These are phyloP conservation scores for Drosophila ezoana DNA, from an alignment of 2,888 invertebrate species.

Conservation along the genomic window DNA sequence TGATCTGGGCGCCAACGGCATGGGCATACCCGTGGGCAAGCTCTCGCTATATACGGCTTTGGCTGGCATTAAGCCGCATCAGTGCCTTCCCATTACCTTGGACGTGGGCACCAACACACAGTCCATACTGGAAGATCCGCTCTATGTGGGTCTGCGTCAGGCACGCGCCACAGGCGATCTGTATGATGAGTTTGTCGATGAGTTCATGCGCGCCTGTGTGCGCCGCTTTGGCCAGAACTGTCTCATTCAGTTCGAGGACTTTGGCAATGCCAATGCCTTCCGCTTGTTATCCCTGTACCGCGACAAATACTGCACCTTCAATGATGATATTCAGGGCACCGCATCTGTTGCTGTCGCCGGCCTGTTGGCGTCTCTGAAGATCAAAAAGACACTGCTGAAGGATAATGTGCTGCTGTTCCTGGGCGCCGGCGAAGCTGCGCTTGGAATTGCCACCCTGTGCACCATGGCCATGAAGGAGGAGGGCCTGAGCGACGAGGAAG, in stretches of 20 bases:
- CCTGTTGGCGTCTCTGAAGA: slow-evolving; percentile 92
- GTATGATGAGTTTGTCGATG: slow-evolving; percentile 97
- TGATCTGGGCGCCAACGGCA: slow-evolving; percentile 98
- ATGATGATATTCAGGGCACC: slow-evolving; percentile 99
- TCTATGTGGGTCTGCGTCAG: slow-evolving; percentile 97
- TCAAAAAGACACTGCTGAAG: slow-evolving; percentile 92
- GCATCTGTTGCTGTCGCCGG: slow-evolving; percentile 98
- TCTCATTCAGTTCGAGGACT: slow-evolving; percentile 98
- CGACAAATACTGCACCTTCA: slow-evolving; percentile 96
- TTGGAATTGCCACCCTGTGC: slow-evolving; percentile 97
- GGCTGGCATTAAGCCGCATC: slow-evolving; percentile 97
- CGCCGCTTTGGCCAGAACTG: slow-evolving; percentile 93
- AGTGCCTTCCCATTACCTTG: slow-evolving; percentile 96
- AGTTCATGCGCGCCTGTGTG: slow-evolving; percentile 97
- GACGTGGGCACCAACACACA: slow-evolving; percentile 97
- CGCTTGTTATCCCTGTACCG: slow-evolving; percentile 95
- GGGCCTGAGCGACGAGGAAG: slow-evolving; percentile 91
- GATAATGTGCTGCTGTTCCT: slow-evolving; percentile 96
- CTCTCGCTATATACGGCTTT: slow-evolving; percentile 98
- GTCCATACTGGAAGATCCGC: slow-evolving; percentile 94
- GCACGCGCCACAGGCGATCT: slow-evolving; percentile 91
- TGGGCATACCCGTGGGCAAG: slow-evolving; percentile 99
- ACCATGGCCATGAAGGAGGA: slow-evolving; percentile 96
- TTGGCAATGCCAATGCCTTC: slow-evolving; percentile 99
- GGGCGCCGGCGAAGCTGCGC: slow-evolving; percentile 98